Percentiles rank a stretch among this genome's conserved stretches.
Evolutionary conservation across 2,797 vertebrate genomes (phyloP).

Genomic region (Poeciliopsis turneri): DNA sequence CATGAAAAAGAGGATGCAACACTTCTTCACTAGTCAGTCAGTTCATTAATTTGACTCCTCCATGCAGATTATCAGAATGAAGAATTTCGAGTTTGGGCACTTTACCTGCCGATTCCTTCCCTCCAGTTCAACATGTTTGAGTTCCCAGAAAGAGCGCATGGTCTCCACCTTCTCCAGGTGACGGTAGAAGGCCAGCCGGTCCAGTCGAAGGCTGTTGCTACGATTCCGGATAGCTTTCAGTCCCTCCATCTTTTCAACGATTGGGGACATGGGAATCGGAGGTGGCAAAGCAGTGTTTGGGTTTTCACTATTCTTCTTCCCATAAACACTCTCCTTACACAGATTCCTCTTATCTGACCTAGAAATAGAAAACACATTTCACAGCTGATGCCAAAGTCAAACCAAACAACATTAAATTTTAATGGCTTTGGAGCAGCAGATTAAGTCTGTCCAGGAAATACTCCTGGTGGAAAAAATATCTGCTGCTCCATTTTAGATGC

Average conservation of each 20-base stretch:
- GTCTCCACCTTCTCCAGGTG: constrained; percentile 86
- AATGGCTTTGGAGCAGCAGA: neutral
- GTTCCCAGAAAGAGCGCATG: constrained; percentile 87
- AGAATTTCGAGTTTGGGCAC: neutral
- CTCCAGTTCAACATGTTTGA: constrained; percentile 77
- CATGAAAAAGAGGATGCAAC: neutral
- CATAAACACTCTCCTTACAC: constrained; percentile 59
- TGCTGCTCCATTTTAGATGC: neutral
- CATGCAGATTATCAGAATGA: neutral
- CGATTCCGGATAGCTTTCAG: constrained; percentile 81
- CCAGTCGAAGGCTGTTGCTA: constrained; percentile 76
- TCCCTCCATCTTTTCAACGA: constrained; percentile 83
- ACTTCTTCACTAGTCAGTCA: neutral
- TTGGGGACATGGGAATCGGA: constrained; percentile 79
- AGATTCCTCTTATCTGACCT: constrained; percentile 65
- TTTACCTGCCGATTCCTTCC: constrained; percentile 67
- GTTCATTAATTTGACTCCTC: neutral
- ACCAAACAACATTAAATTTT: neutral
- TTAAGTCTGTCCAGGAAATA: neutral
- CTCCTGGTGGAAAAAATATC: neutral
- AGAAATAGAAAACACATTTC: constrained; percentile 24
- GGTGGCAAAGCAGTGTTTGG: constrained; percentile 54
- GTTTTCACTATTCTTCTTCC: constrained; percentile 65
- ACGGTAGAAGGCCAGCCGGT: constrained; percentile 83
- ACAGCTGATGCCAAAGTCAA: neutral